These are phyloP conservation scores for Molorchus minor DNA, from an alignment of 2,888 invertebrate genomes.

Conservation along the genomic window DNA sequence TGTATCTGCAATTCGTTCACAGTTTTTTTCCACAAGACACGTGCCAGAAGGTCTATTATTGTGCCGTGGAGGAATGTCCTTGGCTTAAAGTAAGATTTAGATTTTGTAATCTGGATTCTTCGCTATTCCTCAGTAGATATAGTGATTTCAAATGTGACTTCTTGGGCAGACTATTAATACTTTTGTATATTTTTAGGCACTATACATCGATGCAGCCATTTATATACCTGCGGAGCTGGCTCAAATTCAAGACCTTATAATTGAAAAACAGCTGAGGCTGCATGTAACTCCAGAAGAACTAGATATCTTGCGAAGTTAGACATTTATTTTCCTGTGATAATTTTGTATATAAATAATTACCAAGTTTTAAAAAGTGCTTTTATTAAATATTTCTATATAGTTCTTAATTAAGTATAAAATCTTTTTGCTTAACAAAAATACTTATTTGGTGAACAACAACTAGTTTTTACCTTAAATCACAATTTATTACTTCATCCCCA, in stretches of 20 bases:
- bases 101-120: no score
- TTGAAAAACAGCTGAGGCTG: conserved; percentile 77
- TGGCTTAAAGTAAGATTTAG: conserved; percentile 72
- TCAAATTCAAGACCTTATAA: conserved; percentile 78
- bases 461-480: no score
- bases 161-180: conserved; percentile 4
- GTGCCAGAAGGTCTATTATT: conserved; percentile 63
- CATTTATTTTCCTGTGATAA: conserved; percentile 25
- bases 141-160: no score
- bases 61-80: conserved; percentile 71
- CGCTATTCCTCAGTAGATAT: no score
- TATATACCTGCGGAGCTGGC: conserved; percentile 71
- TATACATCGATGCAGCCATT: conserved; percentile 74
- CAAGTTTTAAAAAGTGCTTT: no score
- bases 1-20: conserved; percentile 69
- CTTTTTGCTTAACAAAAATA: no score
- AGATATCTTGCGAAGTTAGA: conserved; percentile 67
- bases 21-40: conserved; percentile 58
- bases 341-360: background rate
- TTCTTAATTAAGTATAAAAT: no score
- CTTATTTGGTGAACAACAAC: no score
- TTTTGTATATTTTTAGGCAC: conserved; percentile 57
- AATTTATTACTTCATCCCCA: no score
- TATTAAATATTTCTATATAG: no score
- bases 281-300: conserved; percentile 82